Conservation (phyloP, 2,888 invertebrate species). For the Siphlonurus alternatus region DNA sequence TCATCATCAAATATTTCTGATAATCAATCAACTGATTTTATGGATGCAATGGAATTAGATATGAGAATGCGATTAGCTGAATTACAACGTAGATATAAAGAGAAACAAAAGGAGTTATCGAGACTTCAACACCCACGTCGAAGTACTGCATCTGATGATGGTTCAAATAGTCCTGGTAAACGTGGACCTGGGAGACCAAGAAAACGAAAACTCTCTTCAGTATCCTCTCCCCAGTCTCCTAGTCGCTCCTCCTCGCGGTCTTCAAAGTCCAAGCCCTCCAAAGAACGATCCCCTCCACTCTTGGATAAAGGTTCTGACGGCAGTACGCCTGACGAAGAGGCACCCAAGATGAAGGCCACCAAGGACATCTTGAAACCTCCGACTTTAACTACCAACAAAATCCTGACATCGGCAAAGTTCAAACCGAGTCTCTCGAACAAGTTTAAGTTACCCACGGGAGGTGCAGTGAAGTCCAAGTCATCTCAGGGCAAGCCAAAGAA, state of each 20-base stretch:
- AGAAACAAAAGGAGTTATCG: constrained; percentile 67
- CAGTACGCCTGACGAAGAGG: constrained; percentile 1
- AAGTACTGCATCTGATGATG: constrained; percentile 18
- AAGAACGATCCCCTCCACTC: constrained; percentile 5
- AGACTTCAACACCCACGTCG: constrained; percentile 31
- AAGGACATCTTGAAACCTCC: constrained; percentile 26
- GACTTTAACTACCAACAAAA: constrained; percentile 22
- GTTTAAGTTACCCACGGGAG: neutral
- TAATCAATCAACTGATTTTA: constrained; percentile 19
- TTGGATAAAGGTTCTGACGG: constrained; percentile 1
- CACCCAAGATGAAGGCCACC: constrained; percentile 5
- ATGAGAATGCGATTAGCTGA: constrained; percentile 69
- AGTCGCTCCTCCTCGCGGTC: constrained; percentile 7
- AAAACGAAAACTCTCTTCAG: constrained; percentile 19
- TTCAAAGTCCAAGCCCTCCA: constrained; percentile 4
- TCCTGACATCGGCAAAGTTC: constrained; percentile 13
- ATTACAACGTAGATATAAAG: constrained; percentile 58
- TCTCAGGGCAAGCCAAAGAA: neutral
- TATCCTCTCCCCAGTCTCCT: constrained; percentile 6
- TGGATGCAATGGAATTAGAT: constrained; percentile 60
- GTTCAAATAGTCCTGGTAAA: constrained; percentile 20
- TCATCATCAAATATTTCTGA: constrained; percentile 5
- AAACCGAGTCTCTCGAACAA: constrained; percentile 10
- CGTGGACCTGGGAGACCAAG: constrained; percentile 29
- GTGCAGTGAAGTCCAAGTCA: neutral